Conservation (phyloP, 2,888 invertebrate species). For the Himalopsyche anomala region DNA sequence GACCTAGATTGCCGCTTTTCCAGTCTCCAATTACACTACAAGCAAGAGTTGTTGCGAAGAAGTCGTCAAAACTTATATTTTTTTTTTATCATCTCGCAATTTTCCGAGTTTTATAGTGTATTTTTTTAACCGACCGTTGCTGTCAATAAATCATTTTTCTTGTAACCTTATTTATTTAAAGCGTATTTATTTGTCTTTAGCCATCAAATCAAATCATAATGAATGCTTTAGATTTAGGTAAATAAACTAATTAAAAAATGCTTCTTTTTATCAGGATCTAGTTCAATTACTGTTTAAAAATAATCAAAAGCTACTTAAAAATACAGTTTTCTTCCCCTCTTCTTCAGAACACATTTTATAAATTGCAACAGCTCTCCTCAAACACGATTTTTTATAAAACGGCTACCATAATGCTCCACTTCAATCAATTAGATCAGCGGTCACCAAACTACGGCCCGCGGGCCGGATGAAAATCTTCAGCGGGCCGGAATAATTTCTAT, state of each 20-base stretch:
- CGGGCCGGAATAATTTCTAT: no score
- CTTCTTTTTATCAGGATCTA: no score
- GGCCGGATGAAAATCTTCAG: no score
- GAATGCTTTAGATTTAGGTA: not conserved
- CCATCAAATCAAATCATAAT: not conserved
- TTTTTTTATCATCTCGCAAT: conserved; percentile 57
- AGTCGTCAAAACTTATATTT: conserved; percentile 59
- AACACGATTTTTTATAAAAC: no score
- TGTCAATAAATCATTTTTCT: not conserved
- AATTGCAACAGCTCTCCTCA: no score
- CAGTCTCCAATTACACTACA: conserved; percentile 41
- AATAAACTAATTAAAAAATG: no score
- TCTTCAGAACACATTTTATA: no score
- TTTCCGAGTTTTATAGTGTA: not conserved
- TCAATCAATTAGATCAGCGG: not conserved
- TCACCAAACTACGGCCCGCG: conserved; percentile 39
- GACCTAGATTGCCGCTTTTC: conserved; percentile 44
- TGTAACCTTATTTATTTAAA: not conserved
- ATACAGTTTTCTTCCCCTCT: no score
- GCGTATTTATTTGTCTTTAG: not conserved
- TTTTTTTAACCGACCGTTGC: not conserved
- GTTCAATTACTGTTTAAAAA: no score
- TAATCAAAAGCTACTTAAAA: no score
- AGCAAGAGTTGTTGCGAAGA: conserved; percentile 55
- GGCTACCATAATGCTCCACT: no score